Evolutionary conservation across 1,140 invertebrate genomes (phyloP).

Genomic region (Brachionus sp.): DNA sequence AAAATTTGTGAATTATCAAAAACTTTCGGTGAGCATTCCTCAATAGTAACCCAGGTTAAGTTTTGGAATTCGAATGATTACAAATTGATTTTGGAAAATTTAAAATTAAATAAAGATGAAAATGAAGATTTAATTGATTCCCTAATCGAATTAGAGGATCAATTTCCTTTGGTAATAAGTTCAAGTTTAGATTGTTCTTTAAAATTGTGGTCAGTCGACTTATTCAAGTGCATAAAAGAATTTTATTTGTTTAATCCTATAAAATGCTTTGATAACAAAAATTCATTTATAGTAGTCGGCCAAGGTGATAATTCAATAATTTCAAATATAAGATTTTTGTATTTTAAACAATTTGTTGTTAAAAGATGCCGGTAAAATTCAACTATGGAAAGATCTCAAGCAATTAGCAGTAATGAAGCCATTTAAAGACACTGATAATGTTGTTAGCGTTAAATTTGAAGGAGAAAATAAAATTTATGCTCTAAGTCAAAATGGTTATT

Average conservation of each 20-base stretch:
- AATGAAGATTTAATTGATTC: slow-evolving; percentile 4
- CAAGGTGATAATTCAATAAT: background rate
- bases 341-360: background rate
- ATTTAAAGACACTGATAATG: background rate
- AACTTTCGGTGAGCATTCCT: slow-evolving; percentile 8
- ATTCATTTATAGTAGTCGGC: background rate
- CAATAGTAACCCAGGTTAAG: background rate
- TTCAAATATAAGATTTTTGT: background rate
- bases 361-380: slow-evolving; percentile 43
- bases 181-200: slow-evolving; percentile 36
- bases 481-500: background rate
- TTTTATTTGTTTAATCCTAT: slow-evolving; percentile 39
- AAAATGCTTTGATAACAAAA: background rate
- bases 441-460: slow-evolving; percentile 5
- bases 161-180: slow-evolving; percentile 6
- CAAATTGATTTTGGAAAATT: background rate
- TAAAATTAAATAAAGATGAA: slow-evolving; percentile 2
- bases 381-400: slow-evolving; percentile 10
- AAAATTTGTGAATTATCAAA: background rate
- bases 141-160: background rate
- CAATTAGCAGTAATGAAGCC: background rate
- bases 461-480: background rate
- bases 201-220: background rate
- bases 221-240: slow-evolving; percentile 13
- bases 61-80: background rate